Base-by-base conservation (phyloP, 2,113 vertebrate species). In the Lethenteron reissneri region DNA sequence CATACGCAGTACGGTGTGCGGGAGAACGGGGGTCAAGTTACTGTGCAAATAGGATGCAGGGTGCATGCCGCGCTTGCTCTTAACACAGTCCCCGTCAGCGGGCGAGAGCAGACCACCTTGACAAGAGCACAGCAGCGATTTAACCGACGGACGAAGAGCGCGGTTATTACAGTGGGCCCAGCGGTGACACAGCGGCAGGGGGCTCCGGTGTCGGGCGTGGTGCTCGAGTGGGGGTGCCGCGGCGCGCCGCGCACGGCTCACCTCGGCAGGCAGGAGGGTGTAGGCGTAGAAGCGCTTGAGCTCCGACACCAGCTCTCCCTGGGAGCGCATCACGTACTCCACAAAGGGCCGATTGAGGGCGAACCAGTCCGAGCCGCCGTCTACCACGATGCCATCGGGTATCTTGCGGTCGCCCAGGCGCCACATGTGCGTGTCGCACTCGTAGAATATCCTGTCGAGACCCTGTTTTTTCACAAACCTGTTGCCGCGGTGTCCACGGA, bases 361-460 rank as follows among this genome's bases (percentile, higher is more conserved):
- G 77, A 99, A 99, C 94, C 94, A 99, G 72, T 99, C 92, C 0
- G 94, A 99, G 1, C 94, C 94, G 0, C 94, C 94, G 1, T 99
- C 94, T 0, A 99, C 89, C 0, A 89, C 78, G 8, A 99, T 87
- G 76, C 91, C 90, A 59, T 99, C 91, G 0, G 94, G 92, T 79
- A 99, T 99, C 76, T 84, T 86, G 60, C 94, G 81, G 78, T 99
- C 92, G 0, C 94, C 94, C 41, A 99, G 83, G 70, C 94, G 85
- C 94, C 94, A 99, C 94, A 99, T 99, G 82, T 97, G 94, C 0
- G 90, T 91, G 8, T 99, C 94, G 0, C 94, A 99, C 78, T 99
- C 94, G 58, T 84, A 86, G 81, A 99, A 99, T 2, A 99, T 87
- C 57, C 94, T 81, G 69, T 99, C 94, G 75, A 99, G 81, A 3